Base-by-base conservation (phyloP, 1,140 invertebrate genomes). In the Neodiprion fabricii region DNA sequence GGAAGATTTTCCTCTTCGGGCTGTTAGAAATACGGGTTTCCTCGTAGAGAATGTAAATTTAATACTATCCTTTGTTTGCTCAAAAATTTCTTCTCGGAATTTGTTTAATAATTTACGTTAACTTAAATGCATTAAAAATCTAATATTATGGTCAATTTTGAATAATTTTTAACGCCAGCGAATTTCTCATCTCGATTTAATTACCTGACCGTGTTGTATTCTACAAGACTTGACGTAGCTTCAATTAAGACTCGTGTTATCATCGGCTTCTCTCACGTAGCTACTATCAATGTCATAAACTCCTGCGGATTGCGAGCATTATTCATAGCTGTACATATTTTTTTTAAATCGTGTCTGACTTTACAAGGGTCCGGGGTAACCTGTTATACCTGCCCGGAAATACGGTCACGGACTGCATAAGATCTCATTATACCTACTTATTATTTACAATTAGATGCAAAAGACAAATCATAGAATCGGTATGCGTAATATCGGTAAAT, bases 341-440 rank as follows among this genome's bases (percentile, higher is more conserved):
- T 40, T 40, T 0, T 61, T 14, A 61, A 61, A 61, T 61, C 53
- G 9, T 17, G 53, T 61, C 9, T 61, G 53, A 61, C 53, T 14
- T 40, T 40, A 61, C 7, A 17, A 61, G 53, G 53, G n/a, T 40
- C 28, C 28, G 9, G 53, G 53, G 53, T 61, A 4, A 17, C n/a
- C n/a, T 17, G 53, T 14, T 8, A 9, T 17, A 61, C 53, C 53
- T 17, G 53, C 53, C 53, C n/a, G 11, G 8, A 61, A 61, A 14
- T 61, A 61, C n/a, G 53, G 53, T 61, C 53, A 11, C 53, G 53
- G 53, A 61, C 53, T 61, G 53, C 53, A 17, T 61, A 61, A 61
- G 53, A 61, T 61, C 53, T 61, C 53, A 61, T 61, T 61, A 40
- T 40, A 40, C 28, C 28, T 40, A 40, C 28, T 40, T 40, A 40